These are phyloP conservation scores for Mechanitis messenoides DNA, from an alignment of 2,888 invertebrate species.

Conservation along the genomic window DNA sequence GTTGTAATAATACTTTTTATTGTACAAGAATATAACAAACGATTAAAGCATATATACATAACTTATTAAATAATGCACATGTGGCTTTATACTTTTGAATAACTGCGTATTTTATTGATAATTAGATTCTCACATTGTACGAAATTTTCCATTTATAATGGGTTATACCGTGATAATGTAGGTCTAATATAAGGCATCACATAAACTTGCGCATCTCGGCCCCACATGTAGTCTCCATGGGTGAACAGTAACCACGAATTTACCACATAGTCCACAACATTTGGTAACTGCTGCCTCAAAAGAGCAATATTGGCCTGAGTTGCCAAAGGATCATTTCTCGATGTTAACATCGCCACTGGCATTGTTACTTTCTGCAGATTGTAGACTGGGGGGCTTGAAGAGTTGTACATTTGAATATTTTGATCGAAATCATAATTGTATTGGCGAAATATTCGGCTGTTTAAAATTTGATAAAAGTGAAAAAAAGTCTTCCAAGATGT, in stretches of 20 bases:
- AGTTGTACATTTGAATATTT: conserved; percentile 38
- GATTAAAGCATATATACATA: too few relatives aligned
- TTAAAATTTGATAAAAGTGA: conserved; percentile 39
- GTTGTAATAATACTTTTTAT: too few relatives aligned
- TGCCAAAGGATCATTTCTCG: conserved; percentile 40
- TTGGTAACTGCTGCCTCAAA: conserved; percentile 35
- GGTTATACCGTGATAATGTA: not conserved
- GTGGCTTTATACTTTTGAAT: too few relatives aligned
- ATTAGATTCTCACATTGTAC: too few relatives aligned
- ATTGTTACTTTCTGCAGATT: conserved; percentile 40
- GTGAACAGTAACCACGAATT: conserved; percentile 26
- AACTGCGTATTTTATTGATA: too few relatives aligned
- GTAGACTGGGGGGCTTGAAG: conserved; percentile 38
- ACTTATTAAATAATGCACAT: too few relatives aligned
- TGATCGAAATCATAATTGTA: conserved; percentile 40
- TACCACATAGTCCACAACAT: conserved; percentile 27
- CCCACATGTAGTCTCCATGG: conserved; percentile 41
- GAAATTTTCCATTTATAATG: not conserved
- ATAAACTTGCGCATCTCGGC: conserved; percentile 10
- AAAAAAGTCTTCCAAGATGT: conserved; percentile 39
- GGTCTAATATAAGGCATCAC: conserved; percentile 9
- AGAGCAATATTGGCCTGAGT: conserved; percentile 36
- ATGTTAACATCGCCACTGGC: conserved; percentile 36
- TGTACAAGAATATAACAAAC: too few relatives aligned
- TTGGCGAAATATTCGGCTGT: conserved; percentile 32